Evolutionary conservation across 2,113 vertebrate species (phyloP).

Genomic region (Ciconia boyciana): DNA sequence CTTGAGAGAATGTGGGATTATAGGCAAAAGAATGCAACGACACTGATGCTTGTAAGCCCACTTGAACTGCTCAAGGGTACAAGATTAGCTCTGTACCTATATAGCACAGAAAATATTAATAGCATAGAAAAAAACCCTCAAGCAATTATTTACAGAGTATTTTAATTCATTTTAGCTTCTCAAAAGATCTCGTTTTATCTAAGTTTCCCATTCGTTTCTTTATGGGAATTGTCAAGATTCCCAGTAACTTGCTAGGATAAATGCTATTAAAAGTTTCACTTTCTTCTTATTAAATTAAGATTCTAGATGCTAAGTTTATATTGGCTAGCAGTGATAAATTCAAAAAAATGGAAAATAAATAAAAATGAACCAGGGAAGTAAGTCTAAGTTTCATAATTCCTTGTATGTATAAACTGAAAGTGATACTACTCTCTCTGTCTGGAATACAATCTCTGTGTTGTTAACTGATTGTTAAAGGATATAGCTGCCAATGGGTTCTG

Average conservation of each 20-base stretch:
- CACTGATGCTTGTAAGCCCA: background rate
- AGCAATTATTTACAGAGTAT: background rate
- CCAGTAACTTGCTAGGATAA: background rate
- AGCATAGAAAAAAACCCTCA: background rate
- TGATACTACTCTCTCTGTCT: background rate
- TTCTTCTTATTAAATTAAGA: slow-evolving; percentile 46
- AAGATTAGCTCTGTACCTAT: background rate
- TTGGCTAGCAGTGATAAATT: background rate
- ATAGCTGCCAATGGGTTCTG: background rate
- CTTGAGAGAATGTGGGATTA: background rate
- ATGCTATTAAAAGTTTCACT: slow-evolving; percentile 49
- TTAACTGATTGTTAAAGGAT: background rate
- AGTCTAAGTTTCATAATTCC: background rate
- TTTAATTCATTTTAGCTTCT: background rate
- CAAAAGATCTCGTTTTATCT: slow-evolving; percentile 44
- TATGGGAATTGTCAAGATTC: slow-evolving; percentile 44
- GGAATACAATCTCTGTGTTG: background rate
- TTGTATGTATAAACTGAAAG: background rate
- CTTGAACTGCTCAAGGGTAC: background rate
- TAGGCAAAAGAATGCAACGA: background rate
- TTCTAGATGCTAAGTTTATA: background rate
- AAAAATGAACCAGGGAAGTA: background rate
- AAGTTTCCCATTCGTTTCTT: slow-evolving; percentile 29
- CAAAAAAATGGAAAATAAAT: background rate
- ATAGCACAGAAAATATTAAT: background rate